Conservation (phyloP, 2,888 invertebrate genomes). For the Drosophila nr. medialis region DNA sequence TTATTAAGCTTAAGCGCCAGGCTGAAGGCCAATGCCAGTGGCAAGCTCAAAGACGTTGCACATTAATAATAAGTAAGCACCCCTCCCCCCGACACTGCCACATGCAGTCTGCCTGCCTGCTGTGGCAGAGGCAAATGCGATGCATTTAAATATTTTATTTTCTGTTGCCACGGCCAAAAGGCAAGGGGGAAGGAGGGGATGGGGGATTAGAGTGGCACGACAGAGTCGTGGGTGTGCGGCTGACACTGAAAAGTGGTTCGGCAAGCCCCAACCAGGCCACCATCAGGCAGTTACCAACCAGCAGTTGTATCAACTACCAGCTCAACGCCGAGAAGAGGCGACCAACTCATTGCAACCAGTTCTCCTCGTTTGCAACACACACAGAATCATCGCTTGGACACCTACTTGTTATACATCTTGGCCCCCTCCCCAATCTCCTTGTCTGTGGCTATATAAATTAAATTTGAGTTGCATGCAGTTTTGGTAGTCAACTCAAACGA, state of each 20-base stretch:
- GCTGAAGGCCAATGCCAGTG: slow-evolving; percentile 66
- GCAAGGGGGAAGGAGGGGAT: slow-evolving; percentile 22
- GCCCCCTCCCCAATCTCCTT: background rate
- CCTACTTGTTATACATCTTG: slow-evolving; percentile 43
- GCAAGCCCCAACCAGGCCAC: slow-evolving; percentile 22
- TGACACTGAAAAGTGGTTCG: slow-evolving; percentile 69
- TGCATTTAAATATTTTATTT: slow-evolving; percentile 64
- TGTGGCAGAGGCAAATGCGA: slow-evolving; percentile 45
- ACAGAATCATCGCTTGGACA: slow-evolving; percentile 39
- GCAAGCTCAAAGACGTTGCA: slow-evolving; percentile 32
- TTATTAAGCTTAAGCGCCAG: slow-evolving; percentile 35
- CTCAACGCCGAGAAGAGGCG: slow-evolving; percentile 4
- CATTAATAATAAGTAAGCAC: slow-evolving; percentile 46
- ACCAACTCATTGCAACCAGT: slow-evolving; percentile 34
- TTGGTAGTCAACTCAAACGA: slow-evolving; percentile 10
- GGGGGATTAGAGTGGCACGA: background rate
- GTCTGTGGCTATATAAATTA: slow-evolving; percentile 36
- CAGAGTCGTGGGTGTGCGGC: slow-evolving; percentile 60
- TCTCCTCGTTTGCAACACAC: slow-evolving; percentile 15
- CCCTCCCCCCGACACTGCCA: background rate
- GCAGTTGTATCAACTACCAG: background rate
- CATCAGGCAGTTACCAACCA: slow-evolving; percentile 3
- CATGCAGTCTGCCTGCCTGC: slow-evolving; percentile 3
- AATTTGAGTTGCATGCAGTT: slow-evolving; percentile 37
- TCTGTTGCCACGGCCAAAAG: slow-evolving; percentile 31